Percentiles rank a stretch among this genome's conserved stretches.
Evolutionary conservation across 92 coral and sea anemone genomes (phyloP).

Genomic region (Pocillopora grandis): DNA sequence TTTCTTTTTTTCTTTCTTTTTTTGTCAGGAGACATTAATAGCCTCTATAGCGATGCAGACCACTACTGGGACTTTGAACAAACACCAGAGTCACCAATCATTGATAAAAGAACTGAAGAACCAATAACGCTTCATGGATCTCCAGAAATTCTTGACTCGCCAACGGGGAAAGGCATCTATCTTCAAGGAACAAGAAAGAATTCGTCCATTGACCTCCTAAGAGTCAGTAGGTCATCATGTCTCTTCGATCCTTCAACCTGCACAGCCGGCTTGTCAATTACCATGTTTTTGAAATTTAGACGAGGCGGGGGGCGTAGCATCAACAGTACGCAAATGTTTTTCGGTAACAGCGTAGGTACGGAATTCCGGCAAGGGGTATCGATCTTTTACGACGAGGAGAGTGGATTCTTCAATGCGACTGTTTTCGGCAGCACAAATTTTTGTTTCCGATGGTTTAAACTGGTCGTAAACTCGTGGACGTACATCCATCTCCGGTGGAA

Average conservation of each 20-base stretch:
- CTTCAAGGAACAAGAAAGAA: neutral
- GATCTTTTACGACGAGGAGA: neutral
- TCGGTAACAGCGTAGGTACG: slow-evolving; percentile 50
- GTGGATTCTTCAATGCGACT: neutral
- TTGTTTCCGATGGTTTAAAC: neutral
- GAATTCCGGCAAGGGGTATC: slow-evolving; percentile 25
- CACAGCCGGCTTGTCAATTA: slow-evolving; percentile 46
- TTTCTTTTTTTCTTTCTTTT: neutral
- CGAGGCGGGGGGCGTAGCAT: neutral
- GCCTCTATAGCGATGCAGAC: slow-evolving; percentile 21
- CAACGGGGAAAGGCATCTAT: slow-evolving; percentile 34
- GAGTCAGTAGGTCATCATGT: slow-evolving; percentile 14
- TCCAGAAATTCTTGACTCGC: neutral
- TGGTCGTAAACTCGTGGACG: slow-evolving; percentile 12
- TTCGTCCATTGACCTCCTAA: slow-evolving; percentile 51
- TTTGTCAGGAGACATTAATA: slow-evolving; percentile 6
- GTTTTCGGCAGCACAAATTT: slow-evolving; percentile 31
- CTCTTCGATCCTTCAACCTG: slow-evolving; percentile 60
- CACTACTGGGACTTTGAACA: slow-evolving; percentile 82
- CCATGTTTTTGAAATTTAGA: slow-evolving; percentile 48
- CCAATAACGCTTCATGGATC: slow-evolving; percentile 14
- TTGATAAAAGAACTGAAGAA: slow-evolving; percentile 23
- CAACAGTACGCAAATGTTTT: slow-evolving; percentile 19
- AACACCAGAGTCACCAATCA: slow-evolving; percentile 9
- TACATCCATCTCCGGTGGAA: slow-evolving; percentile 21